Base-by-base conservation (phyloP, 1,140 invertebrate genomes). In the Pararge aegeria region DNA sequence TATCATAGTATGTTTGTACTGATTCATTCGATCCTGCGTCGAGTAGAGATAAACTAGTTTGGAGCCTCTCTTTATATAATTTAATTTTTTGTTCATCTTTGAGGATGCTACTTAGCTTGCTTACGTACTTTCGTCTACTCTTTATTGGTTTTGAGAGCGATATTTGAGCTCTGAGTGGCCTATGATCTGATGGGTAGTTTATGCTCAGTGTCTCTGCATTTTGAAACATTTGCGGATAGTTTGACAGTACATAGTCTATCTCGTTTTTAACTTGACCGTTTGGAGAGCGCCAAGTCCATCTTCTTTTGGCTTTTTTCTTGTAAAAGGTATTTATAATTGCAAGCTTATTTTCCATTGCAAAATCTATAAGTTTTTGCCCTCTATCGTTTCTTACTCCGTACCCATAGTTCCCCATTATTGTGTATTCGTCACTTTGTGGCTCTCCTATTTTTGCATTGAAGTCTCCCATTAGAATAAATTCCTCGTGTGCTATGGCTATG, bases 201-300 rank as follows among this genome's bases (percentile, higher is more conserved):
- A 53, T n/a, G 10, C 38, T 30, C 6, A 53, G 7, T 15, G 21
- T 15, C n/a, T 38, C 30, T 19, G 38, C 29, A 12, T 53, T 38
- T 30, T 34, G 13, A 37, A 53, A 37, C 12, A 15, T 40, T 44
- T 55, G n/a, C 13, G 48, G 56, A n/a, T 29, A 20, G 12, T 58
- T 58, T 27, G 56, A 51, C 2, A 48, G 10, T 46, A 56, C 49
- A 13, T 48, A 56, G 30, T 56, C 55, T 3, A 56, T 46, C 16
- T 57, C 55, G 15, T 57, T 57, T 46, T 49, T 57, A 15, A 9
- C 19, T 30, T 27, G 5, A 29, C 44, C 44, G 12, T 21, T 46
- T 46, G 44, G 44, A 12, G 44, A 46, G 7, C 44, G 3, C 44
- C 44, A 57, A 9, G 55, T n/a, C n/a, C n/a, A n/a, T n/a, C n/a